phyloP scores from a whole-genome alignment of 2,888 invertebrate species.

The Linyphia triangularis region DNA sequence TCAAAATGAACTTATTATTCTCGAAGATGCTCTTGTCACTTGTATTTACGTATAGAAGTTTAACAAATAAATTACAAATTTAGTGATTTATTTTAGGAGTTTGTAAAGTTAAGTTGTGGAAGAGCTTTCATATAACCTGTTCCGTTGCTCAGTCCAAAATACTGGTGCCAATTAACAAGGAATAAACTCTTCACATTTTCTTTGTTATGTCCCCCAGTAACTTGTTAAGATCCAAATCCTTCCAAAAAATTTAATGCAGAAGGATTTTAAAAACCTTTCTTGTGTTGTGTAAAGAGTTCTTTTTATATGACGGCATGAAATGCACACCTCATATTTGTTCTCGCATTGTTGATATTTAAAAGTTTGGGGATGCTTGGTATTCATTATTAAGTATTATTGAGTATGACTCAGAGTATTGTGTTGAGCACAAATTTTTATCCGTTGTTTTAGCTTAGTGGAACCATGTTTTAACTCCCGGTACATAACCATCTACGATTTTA shows the following conservation, averaged over 20 bases:
- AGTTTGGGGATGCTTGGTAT: slow-evolving; percentile 38
- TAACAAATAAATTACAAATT: too few relatives aligned
- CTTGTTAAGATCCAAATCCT: slow-evolving; percentile 63
- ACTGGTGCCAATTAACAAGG: slow-evolving; percentile 69
- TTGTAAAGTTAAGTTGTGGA: too few relatives aligned
- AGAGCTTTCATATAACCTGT: slow-evolving; percentile 30
- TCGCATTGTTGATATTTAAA: slow-evolving; percentile 50
- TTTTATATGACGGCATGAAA: slow-evolving; percentile 68
- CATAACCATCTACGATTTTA: slow-evolving; percentile 50
- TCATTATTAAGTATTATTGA: slow-evolving; percentile 67
- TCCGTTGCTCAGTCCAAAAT: slow-evolving; percentile 68
- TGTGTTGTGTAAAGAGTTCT: slow-evolving; percentile 53
- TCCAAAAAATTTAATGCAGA: slow-evolving; percentile 37
- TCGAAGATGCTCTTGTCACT: too few relatives aligned
- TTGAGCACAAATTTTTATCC: slow-evolving; percentile 57
- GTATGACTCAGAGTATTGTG: slow-evolving; percentile 64
- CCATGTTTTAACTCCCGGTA: slow-evolving; percentile 47
- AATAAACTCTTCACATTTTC: slow-evolving; percentile 49
- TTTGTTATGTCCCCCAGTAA: slow-evolving; percentile 61
- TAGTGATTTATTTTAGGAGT: too few relatives aligned
- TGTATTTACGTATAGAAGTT: too few relatives aligned
- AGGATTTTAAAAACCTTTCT: slow-evolving; percentile 56
- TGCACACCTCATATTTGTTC: slow-evolving; percentile 58
- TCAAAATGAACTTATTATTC: too few relatives aligned
- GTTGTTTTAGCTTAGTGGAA: slow-evolving; percentile 54